Base-by-base conservation (phyloP, 2,113 vertebrate genomes). In the Terrapene triunguis region DNA sequence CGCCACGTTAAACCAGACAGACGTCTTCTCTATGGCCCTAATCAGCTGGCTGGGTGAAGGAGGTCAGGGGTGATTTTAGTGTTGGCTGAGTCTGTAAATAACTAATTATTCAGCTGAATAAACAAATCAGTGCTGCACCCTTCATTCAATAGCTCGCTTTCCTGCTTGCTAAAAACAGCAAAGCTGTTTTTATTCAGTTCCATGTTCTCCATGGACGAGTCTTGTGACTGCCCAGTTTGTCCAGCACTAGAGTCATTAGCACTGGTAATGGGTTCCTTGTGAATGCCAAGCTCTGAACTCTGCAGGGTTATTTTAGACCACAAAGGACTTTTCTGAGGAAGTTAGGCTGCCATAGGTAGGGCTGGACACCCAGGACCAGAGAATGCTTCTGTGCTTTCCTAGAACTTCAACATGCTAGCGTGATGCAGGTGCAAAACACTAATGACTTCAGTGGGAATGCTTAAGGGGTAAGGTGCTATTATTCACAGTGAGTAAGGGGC, bases 31-130 rank as follows among this genome's bases (percentile, higher is more conserved):
- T 92, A 69, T 38, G 93, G 96, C 94, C 91, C 95, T 95, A 92
- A 97, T 97, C 88, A 85, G 95, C 89, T 79, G 87, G 88, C 92
- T 57, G 91, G 35, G 19, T 78, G 93, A 89, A 92, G 69, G 72
- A 96, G 96, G 97, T 96, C 94, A 97, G 90, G 92, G 96, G 93
- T 92, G 88, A 76, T 13, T 65, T 80, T n/a, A 5, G 76, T 54
- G 83, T 85, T 48, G 84, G 96, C 97, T 82, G 90, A 51, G 85
- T 87, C 91, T 85, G 94, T 96, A 92, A 96, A 91, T 85, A 95
- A 95, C 94, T 94, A 69, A 94, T 97, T 89, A 95, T 92, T 97
- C 87, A 84, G 82, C 25, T 17, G 29, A 51, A 90, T 84, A 55
- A 79, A 80, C 32, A 42, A 42, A 88, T 80, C 54, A 80, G 85